Evolutionary conservation across 2,113 vertebrate genomes (phyloP).

Genomic region (Leptodactylus fuscus): DNA sequence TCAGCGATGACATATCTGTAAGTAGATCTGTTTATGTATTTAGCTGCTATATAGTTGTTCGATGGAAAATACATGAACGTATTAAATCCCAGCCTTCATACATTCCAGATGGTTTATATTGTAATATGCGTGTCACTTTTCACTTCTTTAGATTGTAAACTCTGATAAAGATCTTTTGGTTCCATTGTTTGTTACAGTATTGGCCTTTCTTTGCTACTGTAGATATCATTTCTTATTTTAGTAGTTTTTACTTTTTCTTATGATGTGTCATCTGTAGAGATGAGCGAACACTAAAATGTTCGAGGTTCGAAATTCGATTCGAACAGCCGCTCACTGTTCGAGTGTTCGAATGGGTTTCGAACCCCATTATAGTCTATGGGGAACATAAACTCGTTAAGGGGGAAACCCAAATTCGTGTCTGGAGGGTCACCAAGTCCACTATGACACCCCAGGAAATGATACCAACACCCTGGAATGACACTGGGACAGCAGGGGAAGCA

Average conservation of each 20-base stretch:
- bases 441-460: too few relatives aligned
- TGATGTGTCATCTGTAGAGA: neutral
- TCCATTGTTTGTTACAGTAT: neutral
- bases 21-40: constrained; percentile 69
- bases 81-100: neutral
- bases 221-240: neutral
- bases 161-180: neutral
- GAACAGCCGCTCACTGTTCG: too few relatives aligned
- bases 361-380: too few relatives aligned
- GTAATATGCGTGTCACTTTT: neutral
- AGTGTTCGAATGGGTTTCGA: too few relatives aligned
- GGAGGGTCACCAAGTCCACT: too few relatives aligned
- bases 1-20: constrained; percentile 94
- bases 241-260: neutral
- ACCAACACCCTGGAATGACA: too few relatives aligned
- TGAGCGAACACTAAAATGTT: too few relatives aligned
- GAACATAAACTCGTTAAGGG: too few relatives aligned
- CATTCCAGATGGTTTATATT: constrained; percentile 3
- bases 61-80: neutral
- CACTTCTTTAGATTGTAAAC: neutral
- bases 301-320: too few relatives aligned
- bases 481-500: too few relatives aligned
- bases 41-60: neutral
- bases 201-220: neutral
- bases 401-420: too few relatives aligned